phyloP scores from a whole-genome alignment of 2,113 vertebrate species.

The Sminthopsis crassicaudata region DNA sequence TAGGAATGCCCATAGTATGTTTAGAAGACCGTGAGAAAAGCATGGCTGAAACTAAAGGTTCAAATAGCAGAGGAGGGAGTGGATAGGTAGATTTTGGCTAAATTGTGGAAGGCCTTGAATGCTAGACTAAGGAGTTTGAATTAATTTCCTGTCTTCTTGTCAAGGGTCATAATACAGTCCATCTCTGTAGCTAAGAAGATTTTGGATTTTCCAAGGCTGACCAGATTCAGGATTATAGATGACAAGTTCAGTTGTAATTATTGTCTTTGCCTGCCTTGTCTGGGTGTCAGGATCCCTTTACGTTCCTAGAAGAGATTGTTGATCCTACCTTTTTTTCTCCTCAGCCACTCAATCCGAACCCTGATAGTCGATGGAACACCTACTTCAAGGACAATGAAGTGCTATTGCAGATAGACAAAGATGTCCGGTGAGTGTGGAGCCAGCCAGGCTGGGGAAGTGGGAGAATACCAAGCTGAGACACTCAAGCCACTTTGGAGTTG shows the following conservation, averaged over 20 bases:
- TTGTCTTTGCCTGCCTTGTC: not conserved
- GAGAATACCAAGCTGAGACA: not conserved
- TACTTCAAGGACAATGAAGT: constrained; percentile 99
- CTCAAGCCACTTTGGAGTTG: not conserved
- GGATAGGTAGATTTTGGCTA: not conserved
- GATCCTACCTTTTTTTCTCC: not conserved
- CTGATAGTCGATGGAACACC: constrained; percentile 97
- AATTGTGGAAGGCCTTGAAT: not conserved
- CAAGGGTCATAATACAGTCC: not conserved
- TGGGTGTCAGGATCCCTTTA: not conserved
- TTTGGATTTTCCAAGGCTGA: not conserved
- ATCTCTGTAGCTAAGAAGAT: not conserved
- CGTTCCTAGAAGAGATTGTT: not conserved
- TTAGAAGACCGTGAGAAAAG: not conserved
- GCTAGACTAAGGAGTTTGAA: not conserved
- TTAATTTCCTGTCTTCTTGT: not conserved
- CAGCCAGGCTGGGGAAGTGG: not conserved
- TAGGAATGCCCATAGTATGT: not conserved
- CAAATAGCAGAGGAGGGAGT: not conserved
- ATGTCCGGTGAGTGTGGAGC: constrained; percentile 89
- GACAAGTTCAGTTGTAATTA: not conserved
- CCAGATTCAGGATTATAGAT: not conserved
- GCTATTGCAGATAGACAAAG: constrained; percentile 98
- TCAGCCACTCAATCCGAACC: constrained; percentile 96
- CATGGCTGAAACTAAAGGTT: not conserved